Conservation (phyloP, 2,113 vertebrate genomes). For the Sturnus vulgaris region DNA sequence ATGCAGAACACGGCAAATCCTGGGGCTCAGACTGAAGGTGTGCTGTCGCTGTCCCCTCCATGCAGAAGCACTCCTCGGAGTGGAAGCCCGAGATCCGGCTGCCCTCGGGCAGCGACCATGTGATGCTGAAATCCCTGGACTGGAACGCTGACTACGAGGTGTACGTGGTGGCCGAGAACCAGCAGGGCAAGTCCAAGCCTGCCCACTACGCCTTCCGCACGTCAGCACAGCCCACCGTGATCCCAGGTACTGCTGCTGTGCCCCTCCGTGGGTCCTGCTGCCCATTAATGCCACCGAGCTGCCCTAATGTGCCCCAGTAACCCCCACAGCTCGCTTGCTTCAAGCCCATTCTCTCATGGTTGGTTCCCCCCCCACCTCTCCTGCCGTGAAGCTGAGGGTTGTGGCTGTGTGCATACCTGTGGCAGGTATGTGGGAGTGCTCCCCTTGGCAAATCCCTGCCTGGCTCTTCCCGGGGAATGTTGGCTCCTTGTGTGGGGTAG, state of each 20-base stretch:
- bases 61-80: slow-evolving; percentile 78
- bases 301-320: slow-evolving; percentile 69
- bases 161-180: slow-evolving; percentile 90
- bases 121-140: slow-evolving; percentile 83
- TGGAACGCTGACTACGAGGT: slow-evolving; percentile 94
- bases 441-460: background rate
- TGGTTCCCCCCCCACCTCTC: slow-evolving; percentile 50
- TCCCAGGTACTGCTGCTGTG: slow-evolving; percentile 82
- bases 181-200: slow-evolving; percentile 88
- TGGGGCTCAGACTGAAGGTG: too few species aligned
- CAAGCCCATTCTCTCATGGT: slow-evolving; percentile 24
- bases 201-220: slow-evolving; percentile 86
- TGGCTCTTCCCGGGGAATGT: background rate
- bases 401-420: slow-evolving; percentile 36
- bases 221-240: slow-evolving; percentile 82
- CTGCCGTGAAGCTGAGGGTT: background rate
- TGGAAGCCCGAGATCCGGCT: slow-evolving; percentile 93
- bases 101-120: slow-evolving; percentile 82
- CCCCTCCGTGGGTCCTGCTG: slow-evolving; percentile 57
- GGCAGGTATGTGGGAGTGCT: slow-evolving; percentile 10
- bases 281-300: slow-evolving; percentile 68
- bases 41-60: background rate
- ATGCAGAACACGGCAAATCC: too few species aligned
- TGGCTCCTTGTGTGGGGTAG: background rate
- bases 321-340: slow-evolving; percentile 77